These are phyloP conservation scores for Siniperca chuatsi DNA, from an alignment of 2,113 vertebrate genomes.

Conservation along the genomic window DNA sequence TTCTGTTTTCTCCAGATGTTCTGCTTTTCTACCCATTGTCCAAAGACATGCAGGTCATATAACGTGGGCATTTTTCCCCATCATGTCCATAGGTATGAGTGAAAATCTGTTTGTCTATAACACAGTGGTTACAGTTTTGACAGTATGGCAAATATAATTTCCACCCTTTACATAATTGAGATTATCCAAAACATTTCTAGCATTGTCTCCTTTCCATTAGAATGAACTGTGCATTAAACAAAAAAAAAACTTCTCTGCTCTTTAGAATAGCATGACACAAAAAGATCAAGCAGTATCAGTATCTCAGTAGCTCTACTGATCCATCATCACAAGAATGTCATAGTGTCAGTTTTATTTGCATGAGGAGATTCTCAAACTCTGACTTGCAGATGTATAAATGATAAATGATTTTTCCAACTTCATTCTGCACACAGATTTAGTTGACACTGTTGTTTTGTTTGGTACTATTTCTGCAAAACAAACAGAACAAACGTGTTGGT, in stretches of 20 bases:
- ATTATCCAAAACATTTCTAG: background rate
- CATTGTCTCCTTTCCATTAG: background rate
- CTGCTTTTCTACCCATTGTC: background rate
- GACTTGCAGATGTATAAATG: constrained; percentile 11
- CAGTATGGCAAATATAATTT: background rate
- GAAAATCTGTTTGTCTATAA: background rate
- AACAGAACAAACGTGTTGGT: constrained; percentile 27
- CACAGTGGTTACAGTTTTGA: background rate
- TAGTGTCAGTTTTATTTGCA: background rate
- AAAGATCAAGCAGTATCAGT: background rate
- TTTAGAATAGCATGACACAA: background rate
- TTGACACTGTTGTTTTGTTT: constrained; percentile 29
- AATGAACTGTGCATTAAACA: background rate
- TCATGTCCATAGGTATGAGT: background rate
- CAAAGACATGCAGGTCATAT: background rate
- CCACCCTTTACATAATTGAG: background rate
- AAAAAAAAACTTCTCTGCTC: background rate
- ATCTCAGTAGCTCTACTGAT: background rate
- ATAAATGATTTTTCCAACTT: background rate
- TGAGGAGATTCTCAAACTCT: constrained; percentile 1
- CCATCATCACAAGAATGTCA: background rate
- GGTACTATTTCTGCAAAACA: constrained; percentile 18
- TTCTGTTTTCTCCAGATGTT: background rate
- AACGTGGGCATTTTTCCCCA: no score
- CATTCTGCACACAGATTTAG: background rate